These are phyloP conservation scores for Zaprionus inermis DNA, from an alignment of 1,140 invertebrate genomes.

Conservation along the genomic window DNA sequence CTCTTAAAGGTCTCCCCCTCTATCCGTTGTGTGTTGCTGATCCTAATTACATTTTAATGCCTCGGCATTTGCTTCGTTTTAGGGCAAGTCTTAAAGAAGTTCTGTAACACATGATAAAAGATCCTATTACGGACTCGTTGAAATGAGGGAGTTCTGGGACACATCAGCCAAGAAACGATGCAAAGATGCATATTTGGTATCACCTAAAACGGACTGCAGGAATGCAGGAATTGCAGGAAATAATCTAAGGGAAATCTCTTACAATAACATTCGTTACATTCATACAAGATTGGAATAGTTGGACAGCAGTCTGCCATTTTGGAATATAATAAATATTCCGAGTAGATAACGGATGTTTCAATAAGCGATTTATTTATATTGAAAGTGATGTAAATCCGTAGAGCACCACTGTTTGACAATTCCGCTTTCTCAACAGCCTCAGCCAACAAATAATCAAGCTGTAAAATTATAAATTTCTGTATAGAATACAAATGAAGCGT, in stretches of 20 bases:
- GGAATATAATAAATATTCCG: not conserved
- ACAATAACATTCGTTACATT: no score
- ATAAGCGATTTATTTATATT: not conserved
- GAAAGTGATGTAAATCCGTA: conserved; percentile 18
- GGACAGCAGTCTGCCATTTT: not conserved
- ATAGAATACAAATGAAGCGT: conserved; percentile 39
- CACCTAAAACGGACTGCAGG: no score
- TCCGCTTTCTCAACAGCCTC: no score
- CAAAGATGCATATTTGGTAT: no score
- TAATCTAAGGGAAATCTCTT: not conserved
- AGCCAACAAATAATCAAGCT: conserved; percentile 20
- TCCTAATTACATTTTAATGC: conserved; percentile 52
- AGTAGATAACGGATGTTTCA: not conserved
- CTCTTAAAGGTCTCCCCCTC: conserved; percentile 13
- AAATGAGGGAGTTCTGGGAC: not conserved
- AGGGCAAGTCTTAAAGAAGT: conserved; percentile 6
- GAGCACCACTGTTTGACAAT: not conserved
- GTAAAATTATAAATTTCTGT: conserved; percentile 37
- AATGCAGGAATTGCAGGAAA: no score
- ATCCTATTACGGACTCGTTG: not conserved
- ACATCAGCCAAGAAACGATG: not conserved
- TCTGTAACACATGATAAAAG: not conserved
- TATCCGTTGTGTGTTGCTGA: conserved; percentile 4
- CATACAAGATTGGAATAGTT: not conserved
- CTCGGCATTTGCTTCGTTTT: conserved; percentile 27